These are phyloP conservation scores for Pogonognathellus flavescens DNA, from an alignment of 1,140 invertebrate species.

Conservation along the genomic window DNA sequence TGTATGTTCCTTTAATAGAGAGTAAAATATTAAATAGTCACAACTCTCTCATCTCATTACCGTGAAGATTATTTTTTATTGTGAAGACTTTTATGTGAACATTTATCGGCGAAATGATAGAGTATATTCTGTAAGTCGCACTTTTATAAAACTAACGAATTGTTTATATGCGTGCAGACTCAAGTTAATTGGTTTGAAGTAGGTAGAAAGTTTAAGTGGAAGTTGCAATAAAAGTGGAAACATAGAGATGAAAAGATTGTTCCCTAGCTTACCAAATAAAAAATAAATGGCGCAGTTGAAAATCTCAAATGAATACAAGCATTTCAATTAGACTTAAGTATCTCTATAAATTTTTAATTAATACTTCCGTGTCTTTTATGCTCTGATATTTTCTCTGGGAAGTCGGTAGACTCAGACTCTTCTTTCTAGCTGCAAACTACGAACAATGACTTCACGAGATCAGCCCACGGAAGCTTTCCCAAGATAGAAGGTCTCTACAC, in stretches of 20 bases:
- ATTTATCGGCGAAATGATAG: too few species aligned
- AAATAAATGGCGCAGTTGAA: slow-evolving; percentile 61
- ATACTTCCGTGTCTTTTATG: slow-evolving; percentile 26
- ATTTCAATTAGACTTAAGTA: slow-evolving; percentile 67
- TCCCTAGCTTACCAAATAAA: slow-evolving; percentile 35
- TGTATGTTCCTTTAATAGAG: too few species aligned
- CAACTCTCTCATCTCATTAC: too few species aligned
- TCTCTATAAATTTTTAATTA: slow-evolving; percentile 66
- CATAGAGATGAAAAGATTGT: slow-evolving; percentile 30
- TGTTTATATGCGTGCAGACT: background rate
- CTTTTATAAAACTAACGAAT: too few species aligned
- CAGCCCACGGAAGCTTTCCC: too few species aligned
- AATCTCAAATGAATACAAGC: slow-evolving; percentile 67
- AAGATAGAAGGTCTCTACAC: too few species aligned
- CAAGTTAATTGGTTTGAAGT: slow-evolving; percentile 20
- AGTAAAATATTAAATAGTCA: too few species aligned
- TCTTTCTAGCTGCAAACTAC: background rate
- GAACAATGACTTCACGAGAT: too few species aligned
- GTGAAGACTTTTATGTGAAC: too few species aligned
- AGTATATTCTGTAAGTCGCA: too few species aligned
- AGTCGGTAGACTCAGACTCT: background rate
- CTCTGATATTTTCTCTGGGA: background rate
- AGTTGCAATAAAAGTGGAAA: slow-evolving; percentile 6
- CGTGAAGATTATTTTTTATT: too few species aligned
- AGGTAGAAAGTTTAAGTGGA: slow-evolving; percentile 14